Conservation (phyloP, 2,797 vertebrate genomes). For the Rhinichthys osculus region DNA sequence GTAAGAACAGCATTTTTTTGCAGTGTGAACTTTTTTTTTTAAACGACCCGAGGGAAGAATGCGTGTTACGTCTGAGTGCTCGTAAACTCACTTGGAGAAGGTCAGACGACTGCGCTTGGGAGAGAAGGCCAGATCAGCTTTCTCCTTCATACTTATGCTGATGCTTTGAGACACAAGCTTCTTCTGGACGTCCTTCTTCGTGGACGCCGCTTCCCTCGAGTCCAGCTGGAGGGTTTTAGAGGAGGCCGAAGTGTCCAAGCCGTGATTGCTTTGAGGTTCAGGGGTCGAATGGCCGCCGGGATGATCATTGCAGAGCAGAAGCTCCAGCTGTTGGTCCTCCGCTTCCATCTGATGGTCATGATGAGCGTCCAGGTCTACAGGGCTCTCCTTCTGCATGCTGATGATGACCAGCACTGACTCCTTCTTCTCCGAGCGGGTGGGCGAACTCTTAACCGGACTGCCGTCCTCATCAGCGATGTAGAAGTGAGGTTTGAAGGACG, state of each 20-base stretch:
- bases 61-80: neutral
- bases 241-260: neutral
- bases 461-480: conserved; percentile 84
- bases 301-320: conserved; percentile 73
- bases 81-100: conserved; percentile 82
- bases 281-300: neutral
- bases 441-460: conserved; percentile 64
- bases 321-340: conserved; percentile 83
- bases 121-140: conserved; percentile 85
- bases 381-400: conserved; percentile 79
- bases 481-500: conserved; percentile 84
- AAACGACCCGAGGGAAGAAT: too few species aligned
- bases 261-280: neutral
- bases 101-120: conserved; percentile 85
- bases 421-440: conserved; percentile 64
- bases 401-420: conserved; percentile 80
- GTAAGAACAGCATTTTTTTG: too few species aligned
- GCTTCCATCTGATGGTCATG: conserved; percentile 85
- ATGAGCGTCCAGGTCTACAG: conserved; percentile 60
- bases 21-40: too few species aligned
- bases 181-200: conserved; percentile 66
- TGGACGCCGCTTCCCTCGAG: neutral
- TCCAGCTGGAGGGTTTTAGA: conserved; percentile 33
- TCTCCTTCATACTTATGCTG: conserved; percentile 75
- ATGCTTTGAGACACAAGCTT: conserved; percentile 71